These are phyloP conservation scores for Meghimatium bilineatum DNA, from an alignment of 2,888 invertebrate species.

Conservation along the genomic window DNA sequence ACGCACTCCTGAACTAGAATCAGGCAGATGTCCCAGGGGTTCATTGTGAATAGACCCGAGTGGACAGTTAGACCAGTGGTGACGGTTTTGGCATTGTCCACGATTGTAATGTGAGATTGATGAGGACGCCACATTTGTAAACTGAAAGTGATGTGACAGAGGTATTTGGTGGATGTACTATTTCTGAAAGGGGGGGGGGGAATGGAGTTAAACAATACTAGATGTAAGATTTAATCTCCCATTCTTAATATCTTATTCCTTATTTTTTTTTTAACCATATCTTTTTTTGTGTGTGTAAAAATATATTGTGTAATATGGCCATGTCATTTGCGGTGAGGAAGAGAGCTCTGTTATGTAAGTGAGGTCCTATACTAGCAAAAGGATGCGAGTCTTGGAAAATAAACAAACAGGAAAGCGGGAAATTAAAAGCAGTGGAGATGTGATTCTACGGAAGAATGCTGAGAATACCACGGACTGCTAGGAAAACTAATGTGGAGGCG, in stretches of 20 bases:
- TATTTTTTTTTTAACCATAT: not conserved
- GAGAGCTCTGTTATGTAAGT: too few species aligned
- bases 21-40: not conserved
- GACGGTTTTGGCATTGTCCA: not conserved
- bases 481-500: too few species aligned
- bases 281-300: not conserved
- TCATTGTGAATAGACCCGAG: not conserved
- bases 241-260: not conserved
- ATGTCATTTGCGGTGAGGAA: too few species aligned
- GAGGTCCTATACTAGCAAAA: too few species aligned
- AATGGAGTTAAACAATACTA: not conserved
- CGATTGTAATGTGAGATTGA: not conserved
- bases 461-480: too few species aligned
- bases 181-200: not conserved
- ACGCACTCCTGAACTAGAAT: not conserved
- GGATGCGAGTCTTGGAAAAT: too few species aligned
- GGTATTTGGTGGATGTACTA: not conserved
- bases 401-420: too few species aligned
- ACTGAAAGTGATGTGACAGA: not conserved
- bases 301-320: too few species aligned
- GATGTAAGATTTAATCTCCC: not conserved
- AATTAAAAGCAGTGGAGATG: too few species aligned
- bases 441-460: too few species aligned
- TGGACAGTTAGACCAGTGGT: not conserved
- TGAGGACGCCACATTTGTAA: not conserved